A percentile compares a stretch with the other conserved stretches of the same genome.
Evolutionary conservation across 2,113 vertebrate species (phyloP).

Genomic region (Setophaga coronata): DNA sequence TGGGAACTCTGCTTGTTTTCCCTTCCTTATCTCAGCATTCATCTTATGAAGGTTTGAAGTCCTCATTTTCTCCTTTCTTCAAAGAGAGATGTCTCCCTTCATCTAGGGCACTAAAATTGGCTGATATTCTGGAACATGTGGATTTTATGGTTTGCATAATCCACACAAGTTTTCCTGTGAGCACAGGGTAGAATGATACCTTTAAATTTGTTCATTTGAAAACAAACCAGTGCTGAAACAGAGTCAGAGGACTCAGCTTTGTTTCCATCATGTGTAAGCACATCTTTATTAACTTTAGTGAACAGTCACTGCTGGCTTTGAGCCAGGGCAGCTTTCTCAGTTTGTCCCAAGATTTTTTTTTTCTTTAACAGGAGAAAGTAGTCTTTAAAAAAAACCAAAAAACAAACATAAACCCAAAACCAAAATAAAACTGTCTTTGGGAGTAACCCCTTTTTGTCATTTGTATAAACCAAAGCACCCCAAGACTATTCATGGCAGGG

Average conservation of each 20-base stretch:
- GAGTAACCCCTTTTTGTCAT: background rate
- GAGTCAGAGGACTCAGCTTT: background rate
- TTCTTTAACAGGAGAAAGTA: background rate
- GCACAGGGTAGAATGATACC: background rate
- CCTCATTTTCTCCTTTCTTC: background rate
- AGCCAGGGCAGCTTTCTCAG: background rate
- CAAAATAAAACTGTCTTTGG: background rate
- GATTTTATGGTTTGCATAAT: slow-evolving; percentile 8
- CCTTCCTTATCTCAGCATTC: background rate
- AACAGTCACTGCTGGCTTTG: background rate
- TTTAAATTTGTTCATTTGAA: slow-evolving; percentile 31
- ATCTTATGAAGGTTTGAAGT: background rate
- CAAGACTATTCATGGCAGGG: background rate
- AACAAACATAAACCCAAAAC: background rate
- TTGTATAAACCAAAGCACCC: background rate
- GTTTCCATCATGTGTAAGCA: background rate
- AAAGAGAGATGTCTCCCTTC: background rate
- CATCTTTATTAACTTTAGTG: background rate
- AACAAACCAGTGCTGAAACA: background rate
- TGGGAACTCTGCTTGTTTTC: background rate
- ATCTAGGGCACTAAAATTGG: background rate
- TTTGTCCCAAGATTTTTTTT: background rate
- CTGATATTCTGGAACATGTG: background rate
- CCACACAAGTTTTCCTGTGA: background rate
- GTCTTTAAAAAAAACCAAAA: background rate